Evolutionary conservation across 1,140 invertebrate species (phyloP).

Genomic region (Chelonus insularis): DNA sequence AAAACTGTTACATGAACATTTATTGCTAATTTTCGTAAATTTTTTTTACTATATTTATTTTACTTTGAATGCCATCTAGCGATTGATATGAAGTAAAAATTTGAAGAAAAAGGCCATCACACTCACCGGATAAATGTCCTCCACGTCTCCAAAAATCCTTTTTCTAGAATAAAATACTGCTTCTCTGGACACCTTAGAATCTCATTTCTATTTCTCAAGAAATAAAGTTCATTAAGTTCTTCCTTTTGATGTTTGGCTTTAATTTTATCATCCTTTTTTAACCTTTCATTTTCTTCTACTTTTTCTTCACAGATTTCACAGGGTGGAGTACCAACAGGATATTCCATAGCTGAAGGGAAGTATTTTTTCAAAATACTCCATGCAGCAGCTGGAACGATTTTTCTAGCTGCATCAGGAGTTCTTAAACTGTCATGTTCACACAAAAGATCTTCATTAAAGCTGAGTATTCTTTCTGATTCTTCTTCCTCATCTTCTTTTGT

Average conservation of each 20-base stretch:
- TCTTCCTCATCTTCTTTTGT: constrained; percentile 38
- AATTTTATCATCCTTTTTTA: constrained; percentile 53
- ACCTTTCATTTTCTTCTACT: constrained; percentile 46
- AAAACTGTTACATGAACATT: too few species aligned
- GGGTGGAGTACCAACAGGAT: constrained; percentile 39
- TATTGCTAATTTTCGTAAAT: too few species aligned
- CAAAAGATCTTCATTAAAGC: constrained; percentile 65
- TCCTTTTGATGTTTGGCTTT: constrained; percentile 52
- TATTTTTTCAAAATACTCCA: constrained; percentile 63
- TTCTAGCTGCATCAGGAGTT: constrained; percentile 48
- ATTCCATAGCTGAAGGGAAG: constrained; percentile 62
- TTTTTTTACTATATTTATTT: constrained; percentile 16
- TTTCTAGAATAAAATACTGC: constrained; percentile 48
- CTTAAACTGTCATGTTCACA: constrained; percentile 60
- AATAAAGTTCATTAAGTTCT: constrained; percentile 49
- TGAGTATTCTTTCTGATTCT: constrained; percentile 50
- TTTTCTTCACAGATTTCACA: constrained; percentile 58
- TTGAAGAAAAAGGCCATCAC: constrained; percentile 8
- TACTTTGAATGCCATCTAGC: neutral
- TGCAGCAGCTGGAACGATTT: constrained; percentile 57
- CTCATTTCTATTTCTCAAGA: constrained; percentile 45
- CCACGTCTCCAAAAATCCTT: constrained; percentile 51
- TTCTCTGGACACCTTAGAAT: constrained; percentile 37
- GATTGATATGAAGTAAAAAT: neutral
- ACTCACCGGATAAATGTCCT: constrained; percentile 54